Evolutionary conservation across 2,797 vertebrate species (phyloP).

Genomic region (Enteromius thamalakanensis): DNA sequence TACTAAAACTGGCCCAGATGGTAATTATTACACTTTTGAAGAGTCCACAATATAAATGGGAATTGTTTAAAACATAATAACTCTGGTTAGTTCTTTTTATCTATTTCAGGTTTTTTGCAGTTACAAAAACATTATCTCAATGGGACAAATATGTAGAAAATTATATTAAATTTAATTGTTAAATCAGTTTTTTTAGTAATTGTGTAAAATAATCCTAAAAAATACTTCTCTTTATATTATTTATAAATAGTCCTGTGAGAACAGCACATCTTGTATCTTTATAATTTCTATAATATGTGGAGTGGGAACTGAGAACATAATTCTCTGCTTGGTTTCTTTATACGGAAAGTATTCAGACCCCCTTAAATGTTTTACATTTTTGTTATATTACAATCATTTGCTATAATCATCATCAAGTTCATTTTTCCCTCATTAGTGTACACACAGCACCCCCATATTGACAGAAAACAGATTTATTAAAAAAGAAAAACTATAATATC

Average conservation of each 20-base stretch:
- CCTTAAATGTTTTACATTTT: too few relatives aligned
- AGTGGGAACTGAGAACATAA: background rate
- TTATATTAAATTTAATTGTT: background rate
- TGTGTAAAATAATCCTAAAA: background rate
- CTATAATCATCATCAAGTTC: too few relatives aligned
- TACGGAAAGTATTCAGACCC: too few relatives aligned
- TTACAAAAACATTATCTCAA: background rate
- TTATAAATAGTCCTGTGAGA: background rate
- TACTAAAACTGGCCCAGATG: slow-evolving; percentile 82
- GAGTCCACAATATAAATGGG: background rate
- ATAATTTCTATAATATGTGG: background rate
- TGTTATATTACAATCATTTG: too few relatives aligned
- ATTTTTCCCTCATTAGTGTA: too few relatives aligned
- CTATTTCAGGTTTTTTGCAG: background rate
- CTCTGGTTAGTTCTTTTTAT: background rate
- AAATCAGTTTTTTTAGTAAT: background rate
- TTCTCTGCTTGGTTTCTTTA: background rate
- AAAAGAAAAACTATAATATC: too few relatives aligned
- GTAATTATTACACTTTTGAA: slow-evolving; percentile 65
- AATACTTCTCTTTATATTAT: background rate
- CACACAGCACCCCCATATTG: too few relatives aligned
- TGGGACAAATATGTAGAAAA: background rate
- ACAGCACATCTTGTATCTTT: background rate
- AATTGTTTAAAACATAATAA: background rate
- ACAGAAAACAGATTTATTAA: too few relatives aligned